These are phyloP conservation scores for Eidolon dupreanum DNA, from an alignment of 2,797 vertebrate species.

Conservation along the genomic window DNA sequence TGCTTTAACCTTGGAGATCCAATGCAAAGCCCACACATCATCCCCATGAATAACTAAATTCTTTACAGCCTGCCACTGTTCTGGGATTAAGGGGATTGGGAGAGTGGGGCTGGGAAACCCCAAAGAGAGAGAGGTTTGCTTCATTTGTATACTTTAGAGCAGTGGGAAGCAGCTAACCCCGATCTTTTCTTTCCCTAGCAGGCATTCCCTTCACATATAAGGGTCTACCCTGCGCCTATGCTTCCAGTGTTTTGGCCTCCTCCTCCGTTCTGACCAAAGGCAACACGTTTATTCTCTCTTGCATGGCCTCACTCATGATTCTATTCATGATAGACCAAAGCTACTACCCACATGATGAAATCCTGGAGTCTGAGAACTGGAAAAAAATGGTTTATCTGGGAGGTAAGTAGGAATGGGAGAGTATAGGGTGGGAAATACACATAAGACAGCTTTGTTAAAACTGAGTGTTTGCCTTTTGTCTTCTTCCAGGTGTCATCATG, in stretches of 20 bases:
- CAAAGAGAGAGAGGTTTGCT: background rate
- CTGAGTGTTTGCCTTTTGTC: background rate
- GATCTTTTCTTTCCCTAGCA: slow-evolving; percentile 58
- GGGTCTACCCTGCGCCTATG: slow-evolving; percentile 94
- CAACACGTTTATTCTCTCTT: slow-evolving; percentile 86
- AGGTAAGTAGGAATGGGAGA: slow-evolving; percentile 84
- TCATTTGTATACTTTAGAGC: background rate
- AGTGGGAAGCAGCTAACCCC: background rate
- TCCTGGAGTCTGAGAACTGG: slow-evolving; percentile 96
- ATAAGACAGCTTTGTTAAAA: background rate
- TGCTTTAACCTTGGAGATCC: background rate
- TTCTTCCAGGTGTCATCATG: slow-evolving; percentile 87
- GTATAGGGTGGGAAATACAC: background rate
- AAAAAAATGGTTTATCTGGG: slow-evolving; percentile 94
- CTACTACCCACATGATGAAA: slow-evolving; percentile 94
- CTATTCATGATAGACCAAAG: slow-evolving; percentile 94
- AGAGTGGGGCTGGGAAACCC: background rate
- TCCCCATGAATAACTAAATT: background rate
- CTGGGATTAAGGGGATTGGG: background rate
- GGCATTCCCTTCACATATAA: slow-evolving; percentile 93
- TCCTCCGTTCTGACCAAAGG: slow-evolving; percentile 90
- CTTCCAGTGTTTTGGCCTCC: slow-evolving; percentile 91
- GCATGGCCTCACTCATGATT: slow-evolving; percentile 90
- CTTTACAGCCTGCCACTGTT: background rate
- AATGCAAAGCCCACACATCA: background rate